Evolutionary conservation across 2,113 vertebrate species (phyloP).

Genomic region (Campylorhamphus procurvoides): DNA sequence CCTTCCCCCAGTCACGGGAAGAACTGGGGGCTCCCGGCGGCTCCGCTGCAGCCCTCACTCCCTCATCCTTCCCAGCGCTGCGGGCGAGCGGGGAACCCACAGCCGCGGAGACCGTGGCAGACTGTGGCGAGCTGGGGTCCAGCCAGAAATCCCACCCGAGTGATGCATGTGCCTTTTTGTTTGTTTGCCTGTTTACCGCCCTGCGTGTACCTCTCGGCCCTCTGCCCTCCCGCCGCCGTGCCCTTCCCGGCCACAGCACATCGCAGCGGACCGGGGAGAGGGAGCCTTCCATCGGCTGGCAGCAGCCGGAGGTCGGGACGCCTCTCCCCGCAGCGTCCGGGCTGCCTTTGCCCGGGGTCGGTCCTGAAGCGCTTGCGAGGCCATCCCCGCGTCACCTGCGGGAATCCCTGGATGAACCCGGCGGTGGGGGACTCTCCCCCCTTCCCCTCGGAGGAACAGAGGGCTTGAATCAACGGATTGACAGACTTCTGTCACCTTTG

Average conservation of each 20-base stretch:
- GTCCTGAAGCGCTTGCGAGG: background rate
- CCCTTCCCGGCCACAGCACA: fast-evolving
- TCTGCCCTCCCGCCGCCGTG: background rate
- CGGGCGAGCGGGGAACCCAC: background rate
- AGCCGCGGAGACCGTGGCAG: background rate
- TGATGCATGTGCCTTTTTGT: too few relatives aligned
- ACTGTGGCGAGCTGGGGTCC: background rate
- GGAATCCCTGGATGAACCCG: background rate
- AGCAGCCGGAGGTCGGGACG: background rate
- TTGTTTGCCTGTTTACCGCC: background rate
- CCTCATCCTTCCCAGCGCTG: background rate
- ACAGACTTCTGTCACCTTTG: constrained; percentile 11
- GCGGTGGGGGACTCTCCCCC: too few relatives aligned
- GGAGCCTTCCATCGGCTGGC: fast-evolving
- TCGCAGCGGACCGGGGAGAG: fast-evolving
- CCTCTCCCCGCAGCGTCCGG: too few relatives aligned
- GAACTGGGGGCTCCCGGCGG: background rate
- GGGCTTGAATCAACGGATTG: background rate
- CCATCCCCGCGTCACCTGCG: background rate
- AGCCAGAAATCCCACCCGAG: background rate
- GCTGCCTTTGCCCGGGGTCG: background rate
- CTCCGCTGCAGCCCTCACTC: background rate
- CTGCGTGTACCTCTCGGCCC: background rate
- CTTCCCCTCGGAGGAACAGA: background rate
- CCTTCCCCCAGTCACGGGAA: background rate